Evolutionary conservation across 92 coral and sea anemone genomes (phyloP).

Genomic region (Parazoanthus darwini): DNA sequence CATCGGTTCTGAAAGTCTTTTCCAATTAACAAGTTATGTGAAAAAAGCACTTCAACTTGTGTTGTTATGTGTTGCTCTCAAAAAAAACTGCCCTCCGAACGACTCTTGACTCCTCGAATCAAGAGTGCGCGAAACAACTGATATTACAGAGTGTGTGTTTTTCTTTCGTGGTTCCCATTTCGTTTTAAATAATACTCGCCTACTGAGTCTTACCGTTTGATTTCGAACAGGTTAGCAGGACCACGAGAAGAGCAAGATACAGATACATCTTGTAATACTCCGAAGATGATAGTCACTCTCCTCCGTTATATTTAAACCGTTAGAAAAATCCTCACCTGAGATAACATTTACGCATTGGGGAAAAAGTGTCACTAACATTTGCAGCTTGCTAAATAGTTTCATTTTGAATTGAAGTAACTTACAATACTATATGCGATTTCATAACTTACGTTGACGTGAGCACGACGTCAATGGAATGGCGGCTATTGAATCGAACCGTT

Average conservation of each 20-base stretch:
- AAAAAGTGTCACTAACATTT: background rate
- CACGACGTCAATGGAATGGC: background rate
- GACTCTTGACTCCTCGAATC: background rate
- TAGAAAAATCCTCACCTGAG: background rate
- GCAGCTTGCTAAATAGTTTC: background rate
- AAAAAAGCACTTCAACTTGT: too few species aligned
- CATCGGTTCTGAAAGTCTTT: background rate
- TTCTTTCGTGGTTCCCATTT: background rate
- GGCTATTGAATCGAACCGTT: background rate
- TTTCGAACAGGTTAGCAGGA: background rate
- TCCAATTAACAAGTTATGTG: too few species aligned
- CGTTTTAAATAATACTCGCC: background rate
- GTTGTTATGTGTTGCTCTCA: too few species aligned
- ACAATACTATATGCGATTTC: too few species aligned
- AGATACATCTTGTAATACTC: background rate
- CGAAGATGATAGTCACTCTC: background rate
- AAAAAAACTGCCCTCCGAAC: too few species aligned
- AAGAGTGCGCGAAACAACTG: background rate
- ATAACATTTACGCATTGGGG: background rate
- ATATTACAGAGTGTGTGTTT: too few species aligned
- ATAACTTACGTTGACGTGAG: background rate
- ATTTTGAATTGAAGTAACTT: background rate
- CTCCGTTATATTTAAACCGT: background rate
- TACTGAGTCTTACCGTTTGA: background rate
- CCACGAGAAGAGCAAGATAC: background rate